Evolutionary conservation across 2,113 vertebrate genomes (phyloP), one percentile per base, ranked within the genome.

Genomic region (Cyphomyrus discorhynchus): DNA sequence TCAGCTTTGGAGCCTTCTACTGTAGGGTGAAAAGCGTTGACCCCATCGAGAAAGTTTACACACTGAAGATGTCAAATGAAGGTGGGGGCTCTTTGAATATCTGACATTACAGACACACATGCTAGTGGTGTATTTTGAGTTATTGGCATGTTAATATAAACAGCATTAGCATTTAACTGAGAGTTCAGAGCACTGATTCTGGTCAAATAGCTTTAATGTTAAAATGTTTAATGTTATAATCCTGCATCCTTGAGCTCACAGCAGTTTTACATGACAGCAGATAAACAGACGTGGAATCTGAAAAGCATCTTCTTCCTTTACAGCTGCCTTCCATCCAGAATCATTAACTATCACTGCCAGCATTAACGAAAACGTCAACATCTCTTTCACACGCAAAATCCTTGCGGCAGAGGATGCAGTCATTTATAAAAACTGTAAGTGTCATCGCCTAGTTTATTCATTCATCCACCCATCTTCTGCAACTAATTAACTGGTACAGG

Each of bases 41-140:
- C 47, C 93, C 95, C 39, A 89, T 94, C 7, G 94, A 92, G 84
- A 96, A 93, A 90, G 95, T 97, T 94, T 95, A 96, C 8, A 97
- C 97, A 21, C 96, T 97, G 95, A 97, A 97, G 95, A 98, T 97
- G 96, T 94, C 96, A 0, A 93, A 96, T 88, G 93, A 96, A 97
- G 97, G 97, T 97, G 45, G 17, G 77, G 24, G 1, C 24, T 77
- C 6, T 87, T 86, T 10, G 15, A 82, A 45, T 15, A 47, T 74
- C 35, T 47, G 1, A 74, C 88, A 47, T 50, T 9, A 62, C 53
- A 24, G 42, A 13, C 27, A 87, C 17, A 35, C 31, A 39, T 80
- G 15, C 11, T 42, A 42, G 15, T 39, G 35, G 35, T 42, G 10
- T 42, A 42, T 42, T 80, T 19, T 80, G 70, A 15, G 70, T 77